Percentiles rank a stretch among this genome's conserved stretches.
phyloP scores from a whole-genome alignment of 2,113 vertebrate genomes.

The rat (Rattus norvegicus) region DNA sequence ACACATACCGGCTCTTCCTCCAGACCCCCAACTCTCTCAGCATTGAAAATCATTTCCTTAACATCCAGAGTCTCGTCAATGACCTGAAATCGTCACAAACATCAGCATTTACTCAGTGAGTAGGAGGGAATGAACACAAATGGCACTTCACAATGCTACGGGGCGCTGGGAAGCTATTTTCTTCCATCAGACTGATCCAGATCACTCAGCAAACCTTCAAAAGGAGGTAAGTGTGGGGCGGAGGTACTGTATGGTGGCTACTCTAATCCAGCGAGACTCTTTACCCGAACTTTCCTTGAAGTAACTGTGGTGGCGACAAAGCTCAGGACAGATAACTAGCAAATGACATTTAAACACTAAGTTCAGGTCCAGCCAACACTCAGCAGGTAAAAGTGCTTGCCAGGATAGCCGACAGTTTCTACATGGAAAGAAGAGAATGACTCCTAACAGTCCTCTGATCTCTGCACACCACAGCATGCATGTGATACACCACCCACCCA shows the following conservation, averaged over 20 bases:
- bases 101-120: neutral
- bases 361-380: neutral
- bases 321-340: neutral
- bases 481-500: neutral
- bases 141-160: neutral
- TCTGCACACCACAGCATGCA: neutral
- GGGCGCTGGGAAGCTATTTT: neutral
- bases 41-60: conserved; percentile 97
- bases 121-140: neutral
- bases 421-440: neutral
- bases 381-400: too few species aligned
- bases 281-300: neutral
- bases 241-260: too few species aligned
- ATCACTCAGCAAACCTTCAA: neutral
- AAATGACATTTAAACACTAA: neutral
- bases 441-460: neutral
- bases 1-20: conserved; percentile 95
- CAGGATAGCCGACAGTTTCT: neutral
- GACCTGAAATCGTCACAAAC: conserved; percentile 91
- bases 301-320: neutral
- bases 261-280: neutral
- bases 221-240: neutral
- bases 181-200: neutral
- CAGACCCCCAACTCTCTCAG: conserved; percentile 94
- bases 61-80: conserved; percentile 98